Base-by-base conservation (phyloP, 2,113 vertebrate genomes). In the Cyprinodon brontotheroides region DNA sequence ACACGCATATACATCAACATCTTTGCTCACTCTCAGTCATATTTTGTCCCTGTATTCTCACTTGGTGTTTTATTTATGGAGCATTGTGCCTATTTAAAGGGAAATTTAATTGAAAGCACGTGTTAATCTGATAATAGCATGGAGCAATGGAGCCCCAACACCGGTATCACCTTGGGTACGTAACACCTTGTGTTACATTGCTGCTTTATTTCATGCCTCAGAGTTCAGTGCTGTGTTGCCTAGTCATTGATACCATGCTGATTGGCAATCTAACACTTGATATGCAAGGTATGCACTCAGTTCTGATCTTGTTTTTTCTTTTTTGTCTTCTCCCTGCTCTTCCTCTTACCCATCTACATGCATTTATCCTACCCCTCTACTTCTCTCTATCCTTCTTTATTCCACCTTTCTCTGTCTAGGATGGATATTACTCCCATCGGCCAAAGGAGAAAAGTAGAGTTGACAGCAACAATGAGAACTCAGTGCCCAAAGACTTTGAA, bases 401-500 rank as follows among this genome's bases (percentile, higher is more conserved):
- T 20, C 63, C 71, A 20, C 69, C 1, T 81, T 66, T 85, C 81
- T 38, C 4, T 48, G 20, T 89, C 0, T 91, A 99, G 97, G 97
- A 97, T 6, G 97, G 96, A 76, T 97, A 96, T 91, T 95, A 97
- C 91, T 98, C 96, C 74, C 98, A 99, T 84, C 96, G 96, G 11
- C 97, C 97, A 0, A 99, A 98, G 79, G 98, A 99, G 94, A 95
- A 95, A 94, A 95, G 82, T 10, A 91, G 95, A 17, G 97, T 97
- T 0, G 98, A 99, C 94, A 99, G 97, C 94, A 99, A 99, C 94
- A 99, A 99, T 0, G 98, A 99, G 87, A 99, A 99, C 85, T 99
- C 98, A 0, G 98, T 99, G 36, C 98, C 98, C 75, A 99, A 98
- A 92, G 98, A 99, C 89, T 99, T 99, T 84, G 98, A 99, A 91